Conservation (phyloP, 2,797 vertebrate species). For the Chromis chromis region DNA sequence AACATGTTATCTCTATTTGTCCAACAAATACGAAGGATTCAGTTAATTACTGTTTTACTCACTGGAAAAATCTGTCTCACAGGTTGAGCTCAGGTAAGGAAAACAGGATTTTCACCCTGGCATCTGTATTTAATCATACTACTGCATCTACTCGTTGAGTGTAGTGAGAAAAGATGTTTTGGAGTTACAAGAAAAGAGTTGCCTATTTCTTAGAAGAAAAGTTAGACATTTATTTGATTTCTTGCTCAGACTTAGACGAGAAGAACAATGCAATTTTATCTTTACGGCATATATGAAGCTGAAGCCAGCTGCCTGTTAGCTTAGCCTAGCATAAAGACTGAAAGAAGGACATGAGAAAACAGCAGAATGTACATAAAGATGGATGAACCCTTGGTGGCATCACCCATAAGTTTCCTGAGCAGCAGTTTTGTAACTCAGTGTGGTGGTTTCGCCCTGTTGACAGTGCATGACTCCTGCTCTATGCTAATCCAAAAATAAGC, state of each 20-base stretch:
- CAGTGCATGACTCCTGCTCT: too few relatives aligned
- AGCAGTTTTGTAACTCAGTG: too few relatives aligned
- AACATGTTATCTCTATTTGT: conserved; percentile 65
- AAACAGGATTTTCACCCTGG: conserved; percentile 29
- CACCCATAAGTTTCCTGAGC: too few relatives aligned
- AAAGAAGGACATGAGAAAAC: neutral
- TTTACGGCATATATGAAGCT: neutral
- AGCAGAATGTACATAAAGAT: too few relatives aligned
- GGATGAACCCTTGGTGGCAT: too few relatives aligned
- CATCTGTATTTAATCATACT: conserved; percentile 16
- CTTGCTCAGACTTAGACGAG: neutral
- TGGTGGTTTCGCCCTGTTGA: too few relatives aligned
- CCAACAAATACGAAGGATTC: conserved; percentile 63
- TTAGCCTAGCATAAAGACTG: neutral
- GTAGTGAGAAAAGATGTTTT: neutral
- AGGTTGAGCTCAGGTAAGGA: conserved; percentile 23
- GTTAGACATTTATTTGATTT: neutral
- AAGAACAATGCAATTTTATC: neutral
- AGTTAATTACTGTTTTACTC: conserved; percentile 65
- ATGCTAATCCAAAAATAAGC: too few relatives aligned
- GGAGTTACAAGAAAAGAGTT: too few relatives aligned
- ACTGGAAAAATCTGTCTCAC: conserved; percentile 25
- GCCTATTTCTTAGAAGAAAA: too few relatives aligned
- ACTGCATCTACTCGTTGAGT: too few relatives aligned
- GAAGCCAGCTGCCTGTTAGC: neutral